Base-by-base conservation (phyloP, 2,113 vertebrate genomes). In the Sturnus vulgaris region DNA sequence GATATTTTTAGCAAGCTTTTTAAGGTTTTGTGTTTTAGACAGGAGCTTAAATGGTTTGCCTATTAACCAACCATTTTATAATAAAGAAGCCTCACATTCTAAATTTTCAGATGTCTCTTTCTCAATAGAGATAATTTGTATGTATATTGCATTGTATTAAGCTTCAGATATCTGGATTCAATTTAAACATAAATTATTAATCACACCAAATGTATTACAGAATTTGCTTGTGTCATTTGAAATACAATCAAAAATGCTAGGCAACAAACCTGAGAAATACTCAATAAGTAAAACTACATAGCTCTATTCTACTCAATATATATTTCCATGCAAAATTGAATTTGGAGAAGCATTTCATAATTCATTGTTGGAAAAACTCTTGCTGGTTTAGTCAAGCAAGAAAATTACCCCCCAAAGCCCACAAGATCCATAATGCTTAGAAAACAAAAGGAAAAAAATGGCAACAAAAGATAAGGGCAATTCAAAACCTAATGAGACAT, bases 401-500 rank as follows among this genome's bases (percentile, higher is more conserved):
- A 97, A 98, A 98, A 98, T 98, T 98, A 97, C 80, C 97, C 96
- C 96, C 96, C 96, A 97, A 97, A 98, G 97, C 97, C 97, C 93
- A 70, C 73, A 97, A 98, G 98, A 98, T 98, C 98, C 98, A 98
- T 97, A 98, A 96, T 91, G 95, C 96, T 98, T 97, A 84, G 73
- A 94, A 72, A 97, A 97, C 96, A 97, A 93, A 97, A 96, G 85
- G 81, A 90, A 92, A 91, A 95, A 97, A 95, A 92, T 5, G 47
- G 59, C 47, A 89, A 72, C 49, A 91, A 90, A 94, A 90, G 96
- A 97, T 97, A 97, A 98, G 96, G 87, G 97, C 97, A 96, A 98
- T 98, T 98, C 97, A 96, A 97, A 98, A 98, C 97, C 96, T 98
- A 98, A 98, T 98, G 98, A 98, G 97, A 98, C 98, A 98, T 98